These are phyloP conservation scores for Hippopotamus amphibius DNA, from an alignment of 2,113 vertebrate species.

Conservation along the genomic window DNA sequence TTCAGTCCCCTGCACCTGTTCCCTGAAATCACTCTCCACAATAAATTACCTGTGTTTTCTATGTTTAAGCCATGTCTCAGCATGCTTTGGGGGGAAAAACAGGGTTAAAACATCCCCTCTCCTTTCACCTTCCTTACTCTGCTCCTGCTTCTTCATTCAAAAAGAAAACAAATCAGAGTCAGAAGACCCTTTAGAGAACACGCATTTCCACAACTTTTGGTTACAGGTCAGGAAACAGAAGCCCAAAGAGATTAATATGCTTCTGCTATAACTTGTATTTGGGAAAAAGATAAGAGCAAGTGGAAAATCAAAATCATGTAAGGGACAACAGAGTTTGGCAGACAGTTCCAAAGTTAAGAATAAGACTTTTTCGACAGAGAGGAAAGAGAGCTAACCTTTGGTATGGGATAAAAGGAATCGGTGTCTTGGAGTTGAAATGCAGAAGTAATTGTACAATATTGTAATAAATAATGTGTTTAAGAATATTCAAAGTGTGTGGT, in stretches of 20 bases:
- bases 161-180: not conserved
- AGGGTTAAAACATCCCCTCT: not conserved
- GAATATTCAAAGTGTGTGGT: not conserved
- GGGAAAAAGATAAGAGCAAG: not conserved
- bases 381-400: not conserved
- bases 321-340: not conserved
- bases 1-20: not conserved
- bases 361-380: not conserved
- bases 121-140: not conserved
- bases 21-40: not conserved
- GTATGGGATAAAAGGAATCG: not conserved
- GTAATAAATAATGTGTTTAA: not conserved
- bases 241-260: not conserved
- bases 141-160: not conserved
- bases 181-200: not conserved
- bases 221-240: constrained; percentile 5
- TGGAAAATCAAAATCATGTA: not conserved
- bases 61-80: not conserved
- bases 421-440: not conserved
- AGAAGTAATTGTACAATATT: not conserved
- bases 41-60: not conserved
- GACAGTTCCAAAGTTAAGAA: not conserved
- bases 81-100: not conserved
- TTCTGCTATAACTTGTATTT: not conserved
- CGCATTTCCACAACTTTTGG: not conserved